These are phyloP conservation scores for Mimumesa dahlbomi DNA, from an alignment of 2,888 invertebrate genomes.

Conservation along the genomic window DNA sequence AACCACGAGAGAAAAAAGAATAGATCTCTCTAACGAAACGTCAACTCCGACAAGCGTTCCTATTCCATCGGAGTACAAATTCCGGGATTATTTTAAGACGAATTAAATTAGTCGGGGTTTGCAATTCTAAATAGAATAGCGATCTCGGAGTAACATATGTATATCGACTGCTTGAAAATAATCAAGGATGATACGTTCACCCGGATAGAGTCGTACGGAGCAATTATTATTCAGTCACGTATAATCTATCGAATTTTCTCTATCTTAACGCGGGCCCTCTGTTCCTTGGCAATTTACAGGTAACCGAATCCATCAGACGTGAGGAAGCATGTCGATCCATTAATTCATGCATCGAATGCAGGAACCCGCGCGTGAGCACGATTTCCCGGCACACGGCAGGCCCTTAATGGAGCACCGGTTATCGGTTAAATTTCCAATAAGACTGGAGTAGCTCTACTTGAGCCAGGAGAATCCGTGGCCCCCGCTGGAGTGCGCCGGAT, in stretches of 20 bases:
- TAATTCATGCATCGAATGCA: slow-evolving; percentile 64
- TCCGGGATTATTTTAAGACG: too few species aligned
- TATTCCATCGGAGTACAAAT: too few species aligned
- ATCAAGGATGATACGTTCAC: too few species aligned
- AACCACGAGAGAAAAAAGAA: too few species aligned
- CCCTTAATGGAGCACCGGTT: slow-evolving; percentile 65
- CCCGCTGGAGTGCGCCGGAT: slow-evolving; percentile 11
- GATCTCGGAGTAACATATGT: too few species aligned
- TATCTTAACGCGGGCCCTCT: slow-evolving; percentile 12
- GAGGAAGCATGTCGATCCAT: slow-evolving; percentile 59
- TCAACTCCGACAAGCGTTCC: too few species aligned
- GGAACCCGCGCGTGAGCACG: slow-evolving; percentile 46
- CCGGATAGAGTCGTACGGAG: too few species aligned
- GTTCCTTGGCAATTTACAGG: slow-evolving; percentile 20
- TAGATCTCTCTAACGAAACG: too few species aligned
- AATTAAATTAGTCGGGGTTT: too few species aligned
- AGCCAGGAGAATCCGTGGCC: slow-evolving; percentile 20
- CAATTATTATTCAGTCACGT: too few species aligned
- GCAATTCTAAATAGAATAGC: too few species aligned
- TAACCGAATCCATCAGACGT: slow-evolving; percentile 59
- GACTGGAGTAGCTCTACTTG: slow-evolving; percentile 37
- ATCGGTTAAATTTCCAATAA: slow-evolving; percentile 67
- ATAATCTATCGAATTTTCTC: slow-evolving; percentile 20
- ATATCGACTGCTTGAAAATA: too few species aligned
- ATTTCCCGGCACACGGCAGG: slow-evolving; percentile 38